Evolutionary conservation across 92 coral and sea anemone genomes (phyloP), one percentile per base, ranked within the genome.

Genomic region (Porites cylindrica): DNA sequence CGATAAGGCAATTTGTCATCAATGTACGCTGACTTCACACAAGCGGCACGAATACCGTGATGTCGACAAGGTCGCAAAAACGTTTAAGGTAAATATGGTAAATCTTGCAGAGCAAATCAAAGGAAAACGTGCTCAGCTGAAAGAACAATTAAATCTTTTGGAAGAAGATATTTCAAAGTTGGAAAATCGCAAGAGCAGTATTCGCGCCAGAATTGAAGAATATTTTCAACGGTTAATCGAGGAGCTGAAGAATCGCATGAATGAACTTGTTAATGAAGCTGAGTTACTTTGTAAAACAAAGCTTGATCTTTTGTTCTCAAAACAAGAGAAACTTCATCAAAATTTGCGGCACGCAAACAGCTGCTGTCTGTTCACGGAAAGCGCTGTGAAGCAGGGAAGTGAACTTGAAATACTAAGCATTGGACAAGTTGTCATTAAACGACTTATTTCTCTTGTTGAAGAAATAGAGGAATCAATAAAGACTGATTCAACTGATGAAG

Each of bases 241-340:
- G 56, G 92, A 94, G 29, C 88, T 94, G 20, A 84, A 85, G 21
- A 71, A 88, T 70, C 88, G 97, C 74, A 94, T 91, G 97, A 82
- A 80, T 58, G 73, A 72, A 62, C 85, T 94, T 60, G 74, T 94
- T 53, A 82, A 89, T 63, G 93, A 94, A 58, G 77, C 92, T 16
- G 82, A 91, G 16, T 66, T 82, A 16, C 88, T 78, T 89, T 81
- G 82, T 73, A 71, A 74, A 2, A 62, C 86, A 5, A 89, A 94
- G 77, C 80, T 94, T 4, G 86, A 89, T 47, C 81, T 64, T 70
- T 88, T 94, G 52, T 86, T 87, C 10, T 86, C 84, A 72, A 85
- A 72, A 84, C 93, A 86, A 79, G 56, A 62, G 58, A 69, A 75
- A 59, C 70, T 86, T 9, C 89, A 86, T 75, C 86, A 77, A 21